These are phyloP conservation scores for Caenorhabditis latens DNA, from an alignment of 1,140 invertebrate species.

Conservation along the genomic window DNA sequence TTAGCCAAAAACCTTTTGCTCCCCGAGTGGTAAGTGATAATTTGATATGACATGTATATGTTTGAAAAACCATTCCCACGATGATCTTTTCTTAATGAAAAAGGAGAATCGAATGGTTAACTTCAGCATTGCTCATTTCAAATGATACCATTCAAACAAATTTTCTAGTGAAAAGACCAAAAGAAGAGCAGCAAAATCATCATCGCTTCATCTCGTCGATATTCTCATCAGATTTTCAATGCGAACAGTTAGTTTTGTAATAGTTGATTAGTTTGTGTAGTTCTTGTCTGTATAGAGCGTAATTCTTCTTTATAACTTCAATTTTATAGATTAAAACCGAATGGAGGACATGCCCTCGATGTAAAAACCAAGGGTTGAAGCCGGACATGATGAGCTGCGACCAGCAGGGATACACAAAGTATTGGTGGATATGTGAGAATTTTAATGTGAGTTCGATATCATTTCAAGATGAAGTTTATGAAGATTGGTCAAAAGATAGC, in stretches of 20 bases:
- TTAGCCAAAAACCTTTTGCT: slow-evolving; percentile 31
- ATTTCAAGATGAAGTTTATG: too few species aligned
- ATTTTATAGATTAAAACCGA: neutral
- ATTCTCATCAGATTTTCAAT: neutral
- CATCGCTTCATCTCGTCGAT: neutral
- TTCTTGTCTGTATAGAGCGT: neutral
- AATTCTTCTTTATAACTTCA: neutral
- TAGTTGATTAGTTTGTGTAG: neutral
- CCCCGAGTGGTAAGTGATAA: slow-evolving; percentile 53
- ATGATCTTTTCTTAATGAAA: slow-evolving; percentile 24
- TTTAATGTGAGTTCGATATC: neutral
- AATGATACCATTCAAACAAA: slow-evolving; percentile 45
- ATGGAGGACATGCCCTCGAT: slow-evolving; percentile 19
- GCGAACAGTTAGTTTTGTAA: slow-evolving; percentile 15
- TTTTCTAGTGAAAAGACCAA: slow-evolving; percentile 49
- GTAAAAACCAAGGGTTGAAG: neutral
- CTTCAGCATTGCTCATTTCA: slow-evolving; percentile 19
- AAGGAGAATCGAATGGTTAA: slow-evolving; percentile 12
- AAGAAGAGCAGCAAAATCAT: neutral
- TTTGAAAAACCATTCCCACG: neutral
- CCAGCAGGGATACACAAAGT: neutral
- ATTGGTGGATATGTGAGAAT: slow-evolving; percentile 34
- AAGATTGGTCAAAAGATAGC: too few species aligned
- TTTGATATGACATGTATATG: slow-evolving; percentile 32
- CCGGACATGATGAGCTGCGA: neutral